Evolutionary conservation across 2,113 vertebrate genomes (phyloP), one percentile per base, ranked within the genome.

Genomic region (Microcebus jonahi): DNA sequence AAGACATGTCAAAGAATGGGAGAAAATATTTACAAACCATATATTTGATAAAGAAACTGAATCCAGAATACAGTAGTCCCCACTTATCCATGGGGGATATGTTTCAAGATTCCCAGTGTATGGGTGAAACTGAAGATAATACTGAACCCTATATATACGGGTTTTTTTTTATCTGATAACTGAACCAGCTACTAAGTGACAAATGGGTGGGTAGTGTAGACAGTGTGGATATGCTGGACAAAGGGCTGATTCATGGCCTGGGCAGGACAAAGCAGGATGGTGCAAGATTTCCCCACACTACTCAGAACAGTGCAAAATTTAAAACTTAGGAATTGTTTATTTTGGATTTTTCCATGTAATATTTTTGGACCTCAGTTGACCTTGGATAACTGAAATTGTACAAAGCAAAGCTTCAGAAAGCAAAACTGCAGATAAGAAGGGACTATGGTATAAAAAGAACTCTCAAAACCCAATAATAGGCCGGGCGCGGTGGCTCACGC

Each of bases 11-110:
- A 68, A 34, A 70, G 20, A 95, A 76, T 29, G 20, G 57, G 36
- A 75, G 31, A 31, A 73, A 88, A 88, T 88, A 82, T 75, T 83
- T 92, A 57, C 50, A 95, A 82, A 81, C 82, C 76, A 82, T 73
- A 45, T 88, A 65, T 75, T 55, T 88, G 39, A 50, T 88, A 68
- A 95, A 88, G 10, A 53, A 83, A 34, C 59, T 88, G 53, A 92
- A 80, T 76, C 75, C 8, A 34, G 75, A 77, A 77, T 53, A 53
- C 31, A 53, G 71, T 75, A 75, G 39, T 45, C 71, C 12, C 13
- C 23, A 27, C 13, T 75, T 45, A 29, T 75, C 13, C 39, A 45
- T 27, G 42, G 39, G 39, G 25, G 14, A 75, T 75, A 75, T 29
- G 71, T 45, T 75, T 21, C 42, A 45, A 75, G 71, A 45, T 12